Percentiles rank a stretch among this genome's conserved stretches.
phyloP scores from a whole-genome alignment of 2,113 vertebrate genomes.

The Taurulus bubalis region DNA sequence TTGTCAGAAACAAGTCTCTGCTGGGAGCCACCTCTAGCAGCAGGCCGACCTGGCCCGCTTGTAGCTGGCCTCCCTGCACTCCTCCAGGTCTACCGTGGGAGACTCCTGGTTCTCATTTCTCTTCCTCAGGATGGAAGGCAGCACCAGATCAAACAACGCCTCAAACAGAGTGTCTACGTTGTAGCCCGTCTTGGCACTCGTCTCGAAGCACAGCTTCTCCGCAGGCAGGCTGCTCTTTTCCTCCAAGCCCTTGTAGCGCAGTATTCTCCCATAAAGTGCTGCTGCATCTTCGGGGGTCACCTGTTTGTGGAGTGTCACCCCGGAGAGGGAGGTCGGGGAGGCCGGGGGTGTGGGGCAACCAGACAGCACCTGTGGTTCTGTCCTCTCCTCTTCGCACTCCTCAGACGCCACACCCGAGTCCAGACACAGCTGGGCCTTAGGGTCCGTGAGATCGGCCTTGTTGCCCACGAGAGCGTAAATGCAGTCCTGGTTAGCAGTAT shows the following conservation, averaged over 20 bases:
- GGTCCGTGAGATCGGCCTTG: conserved; percentile 91
- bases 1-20: conserved; percentile 45
- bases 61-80: conserved; percentile 69
- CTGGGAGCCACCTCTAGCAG: conserved; percentile 50
- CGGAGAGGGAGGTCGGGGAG: conserved; percentile 59
- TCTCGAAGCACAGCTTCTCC: conserved; percentile 96
- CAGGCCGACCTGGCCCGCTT: conserved; percentile 61
- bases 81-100: conserved; percentile 89
- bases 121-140: conserved; percentile 89
- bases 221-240: conserved; percentile 87
- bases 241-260: conserved; percentile 92
- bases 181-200: conserved; percentile 94
- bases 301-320: conserved; percentile 79
- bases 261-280: conserved; percentile 89
- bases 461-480: conserved; percentile 95
- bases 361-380: conserved; percentile 38
- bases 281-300: conserved; percentile 88
- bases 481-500: conserved; percentile 92
- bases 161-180: conserved; percentile 95
- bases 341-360: conserved; percentile 63
- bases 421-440: conserved; percentile 45
- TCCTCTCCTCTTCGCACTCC: conserved; percentile 32
- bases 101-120: conserved; percentile 80
- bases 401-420: conserved; percentile 30
- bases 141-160: conserved; percentile 92